Conservation (phyloP, 1,140 invertebrate genomes). For the Eriosoma lanigerum region DNA sequence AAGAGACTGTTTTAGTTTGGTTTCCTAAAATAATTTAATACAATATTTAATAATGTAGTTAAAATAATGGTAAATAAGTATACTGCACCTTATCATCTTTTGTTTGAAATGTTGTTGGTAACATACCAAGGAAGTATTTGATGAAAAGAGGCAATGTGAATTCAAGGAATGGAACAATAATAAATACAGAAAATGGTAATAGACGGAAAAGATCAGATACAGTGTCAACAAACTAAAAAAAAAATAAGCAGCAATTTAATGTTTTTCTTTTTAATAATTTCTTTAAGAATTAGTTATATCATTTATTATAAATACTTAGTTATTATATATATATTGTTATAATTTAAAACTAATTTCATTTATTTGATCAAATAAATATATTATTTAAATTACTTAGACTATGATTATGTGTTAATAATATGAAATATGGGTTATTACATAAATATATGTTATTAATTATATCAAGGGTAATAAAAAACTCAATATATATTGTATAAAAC, state of each 20-base stretch:
- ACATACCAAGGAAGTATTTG: constrained; percentile 95
- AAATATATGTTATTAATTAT: no score
- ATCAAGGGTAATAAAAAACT: no score
- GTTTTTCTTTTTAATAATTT: no score
- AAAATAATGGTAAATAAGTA: neutral
- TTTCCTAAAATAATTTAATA: constrained; percentile 64
- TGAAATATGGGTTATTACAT: no score
- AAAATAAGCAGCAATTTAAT: constrained; percentile 55
- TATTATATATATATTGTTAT: no score
- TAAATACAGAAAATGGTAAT: constrained; percentile 96
- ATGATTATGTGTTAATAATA: no score
- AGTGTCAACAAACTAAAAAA: constrained; percentile 83
- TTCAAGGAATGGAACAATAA: constrained; percentile 98
- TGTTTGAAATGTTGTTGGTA: constrained; percentile 97
- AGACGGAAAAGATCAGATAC: constrained; percentile 95
- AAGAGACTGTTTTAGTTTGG: constrained; percentile 86
- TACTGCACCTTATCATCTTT: constrained; percentile 72
- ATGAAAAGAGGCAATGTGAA: constrained; percentile 90
- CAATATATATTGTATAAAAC: no score
- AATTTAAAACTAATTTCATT: no score
- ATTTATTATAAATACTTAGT: no score
- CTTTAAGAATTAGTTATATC: no score
- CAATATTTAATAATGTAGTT: constrained; percentile 36
- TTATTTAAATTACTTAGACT: no score
- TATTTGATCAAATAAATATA: no score